Conservation (phyloP, 2,113 vertebrate species). For the Hypanus sabinus region DNA sequence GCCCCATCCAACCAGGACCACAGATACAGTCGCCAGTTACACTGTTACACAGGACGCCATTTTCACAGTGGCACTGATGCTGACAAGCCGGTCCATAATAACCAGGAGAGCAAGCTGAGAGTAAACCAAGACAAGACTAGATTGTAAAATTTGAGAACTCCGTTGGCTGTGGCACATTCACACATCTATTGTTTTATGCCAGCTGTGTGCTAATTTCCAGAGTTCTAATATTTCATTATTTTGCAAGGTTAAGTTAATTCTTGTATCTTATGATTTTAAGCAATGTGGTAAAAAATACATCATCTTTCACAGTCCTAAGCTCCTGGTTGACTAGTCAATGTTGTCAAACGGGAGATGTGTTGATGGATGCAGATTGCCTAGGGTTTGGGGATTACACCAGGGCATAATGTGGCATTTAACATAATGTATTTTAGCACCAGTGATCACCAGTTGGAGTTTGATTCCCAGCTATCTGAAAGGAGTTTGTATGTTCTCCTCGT, state of each 20-base stretch:
- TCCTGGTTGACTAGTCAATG: background rate
- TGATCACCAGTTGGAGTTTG: no score
- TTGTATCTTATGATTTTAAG: background rate
- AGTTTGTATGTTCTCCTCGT: no score
- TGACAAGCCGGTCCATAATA: constrained; percentile 49
- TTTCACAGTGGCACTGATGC: constrained; percentile 46
- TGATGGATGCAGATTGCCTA: no score
- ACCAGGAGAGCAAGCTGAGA: constrained; percentile 47
- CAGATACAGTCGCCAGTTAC: constrained; percentile 49
- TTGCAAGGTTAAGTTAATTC: background rate
- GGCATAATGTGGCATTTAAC: no score
- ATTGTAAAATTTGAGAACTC: background rate
- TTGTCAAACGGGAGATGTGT: background rate
- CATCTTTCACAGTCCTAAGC: no score
- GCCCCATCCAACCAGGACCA: constrained; percentile 44
- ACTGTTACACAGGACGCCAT: constrained; percentile 46
- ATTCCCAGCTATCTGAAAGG: no score
- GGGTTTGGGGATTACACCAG: no score
- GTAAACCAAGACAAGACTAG: background rate
- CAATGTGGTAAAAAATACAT: no score
- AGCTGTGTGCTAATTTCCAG: background rate
- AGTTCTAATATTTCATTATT: background rate
- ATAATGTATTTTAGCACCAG: no score
- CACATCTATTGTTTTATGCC: background rate
- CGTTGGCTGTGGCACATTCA: background rate